phyloP scores from a whole-genome alignment of 2,113 vertebrate genomes.

The Natator depressus region DNA sequence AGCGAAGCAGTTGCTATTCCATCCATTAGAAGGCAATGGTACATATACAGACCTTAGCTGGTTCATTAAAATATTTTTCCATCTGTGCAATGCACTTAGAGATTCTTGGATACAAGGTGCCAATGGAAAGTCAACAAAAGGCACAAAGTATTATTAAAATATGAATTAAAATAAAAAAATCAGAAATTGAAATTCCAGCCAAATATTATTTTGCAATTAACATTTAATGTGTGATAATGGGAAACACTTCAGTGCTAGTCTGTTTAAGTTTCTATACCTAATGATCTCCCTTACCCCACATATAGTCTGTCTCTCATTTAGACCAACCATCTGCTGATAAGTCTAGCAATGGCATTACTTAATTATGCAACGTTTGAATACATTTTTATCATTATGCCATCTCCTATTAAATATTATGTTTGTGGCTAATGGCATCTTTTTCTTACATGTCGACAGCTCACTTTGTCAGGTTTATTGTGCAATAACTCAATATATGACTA shows the following conservation, averaged over 20 bases:
- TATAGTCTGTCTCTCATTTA: conserved; percentile 24
- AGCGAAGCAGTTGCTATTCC: not conserved
- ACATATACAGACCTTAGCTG: not conserved
- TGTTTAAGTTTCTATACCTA: conserved; percentile 22
- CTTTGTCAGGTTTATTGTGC: conserved; percentile 63
- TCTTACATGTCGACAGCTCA: not conserved
- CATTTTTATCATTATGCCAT: conserved; percentile 39
- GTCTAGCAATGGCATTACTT: conserved; percentile 39
- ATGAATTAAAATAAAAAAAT: not conserved
- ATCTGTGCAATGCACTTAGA: not conserved
- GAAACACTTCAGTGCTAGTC: not conserved
- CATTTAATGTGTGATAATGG: not conserved
- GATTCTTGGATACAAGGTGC: not conserved
- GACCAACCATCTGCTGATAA: conserved; percentile 38
- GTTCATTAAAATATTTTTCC: not conserved
- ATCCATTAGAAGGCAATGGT: not conserved
- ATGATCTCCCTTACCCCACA: not conserved
- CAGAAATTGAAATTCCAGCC: too few relatives aligned
- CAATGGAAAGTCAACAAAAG: not conserved
- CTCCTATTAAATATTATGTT: conserved; percentile 55
- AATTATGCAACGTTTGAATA: conserved; percentile 31
- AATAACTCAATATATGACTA: conserved; percentile 41
- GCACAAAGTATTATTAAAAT: not conserved
- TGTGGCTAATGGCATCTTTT: conserved; percentile 58
- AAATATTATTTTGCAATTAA: too few relatives aligned